phyloP scores from a whole-genome alignment of 2,797 vertebrate species.

The Rachycentron canadum region DNA sequence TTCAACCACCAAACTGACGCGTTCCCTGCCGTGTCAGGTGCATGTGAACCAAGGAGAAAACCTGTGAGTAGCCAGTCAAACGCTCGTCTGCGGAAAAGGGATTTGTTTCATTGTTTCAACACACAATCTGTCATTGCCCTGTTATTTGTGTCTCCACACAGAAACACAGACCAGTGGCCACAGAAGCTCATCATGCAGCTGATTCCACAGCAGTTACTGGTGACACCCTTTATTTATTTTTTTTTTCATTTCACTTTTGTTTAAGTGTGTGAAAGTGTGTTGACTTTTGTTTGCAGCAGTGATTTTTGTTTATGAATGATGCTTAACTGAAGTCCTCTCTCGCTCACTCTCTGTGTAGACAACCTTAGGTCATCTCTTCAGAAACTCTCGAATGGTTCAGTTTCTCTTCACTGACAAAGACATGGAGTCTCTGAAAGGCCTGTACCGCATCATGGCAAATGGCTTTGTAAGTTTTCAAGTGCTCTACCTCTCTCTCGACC shows the following conservation, averaged over 20 bases:
- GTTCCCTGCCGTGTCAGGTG: constrained; percentile 94
- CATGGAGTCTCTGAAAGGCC: constrained; percentile 93
- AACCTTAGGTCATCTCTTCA: constrained; percentile 92
- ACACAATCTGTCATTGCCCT: background rate
- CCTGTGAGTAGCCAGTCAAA: constrained; percentile 86
- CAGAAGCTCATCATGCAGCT: constrained; percentile 97
- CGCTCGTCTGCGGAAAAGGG: background rate
- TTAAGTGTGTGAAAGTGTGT: background rate
- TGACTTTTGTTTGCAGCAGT: background rate
- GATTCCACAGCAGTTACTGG: constrained; percentile 94
- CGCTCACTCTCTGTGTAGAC: constrained; percentile 80
- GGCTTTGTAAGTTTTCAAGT: constrained; percentile 89
- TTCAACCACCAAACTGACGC: constrained; percentile 90
- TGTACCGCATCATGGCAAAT: constrained; percentile 95
- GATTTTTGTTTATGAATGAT: constrained; percentile 21
- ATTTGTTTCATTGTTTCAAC: background rate
- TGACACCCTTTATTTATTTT: constrained; percentile 57
- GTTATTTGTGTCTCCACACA: constrained; percentile 56
- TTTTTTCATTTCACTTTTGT: too few species aligned
- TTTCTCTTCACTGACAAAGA: constrained; percentile 95
- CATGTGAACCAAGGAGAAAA: constrained; percentile 95
- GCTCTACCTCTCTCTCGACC: background rate
- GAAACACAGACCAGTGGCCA: constrained; percentile 95
- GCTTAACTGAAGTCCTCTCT: constrained; percentile 20
- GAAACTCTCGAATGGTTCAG: constrained; percentile 96